A percentile compares a stretch with the other conserved stretches of the same genome.
Evolutionary conservation across 2,797 vertebrate species (phyloP).

Genomic region (Hippoglossus hippoglossus): DNA sequence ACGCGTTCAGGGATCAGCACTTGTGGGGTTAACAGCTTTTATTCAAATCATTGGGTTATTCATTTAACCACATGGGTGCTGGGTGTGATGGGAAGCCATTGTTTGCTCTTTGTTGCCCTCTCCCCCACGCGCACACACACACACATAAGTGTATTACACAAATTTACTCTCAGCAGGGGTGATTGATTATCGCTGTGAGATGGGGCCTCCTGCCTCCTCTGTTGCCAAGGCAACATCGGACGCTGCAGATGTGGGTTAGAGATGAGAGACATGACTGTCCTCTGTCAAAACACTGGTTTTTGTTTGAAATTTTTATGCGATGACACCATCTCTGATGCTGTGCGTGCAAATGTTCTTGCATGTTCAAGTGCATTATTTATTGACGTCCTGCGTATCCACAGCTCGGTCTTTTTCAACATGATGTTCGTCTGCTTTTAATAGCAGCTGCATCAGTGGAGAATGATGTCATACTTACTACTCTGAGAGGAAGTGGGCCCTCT

Average conservation of each 20-base stretch:
- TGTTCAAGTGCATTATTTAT: slow-evolving; percentile 58
- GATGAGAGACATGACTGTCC: slow-evolving; percentile 39
- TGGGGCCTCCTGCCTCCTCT: slow-evolving; percentile 52
- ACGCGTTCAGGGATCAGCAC: slow-evolving; percentile 60
- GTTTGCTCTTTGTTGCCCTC: slow-evolving; percentile 58
- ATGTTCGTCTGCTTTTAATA: slow-evolving; percentile 17
- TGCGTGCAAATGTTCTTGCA: slow-evolving; percentile 13
- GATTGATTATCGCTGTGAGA: slow-evolving; percentile 74
- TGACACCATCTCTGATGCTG: slow-evolving; percentile 37
- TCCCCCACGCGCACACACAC: slow-evolving; percentile 21
- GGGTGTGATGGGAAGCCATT: slow-evolving; percentile 57
- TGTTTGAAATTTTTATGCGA: slow-evolving; percentile 53
- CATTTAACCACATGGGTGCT: slow-evolving; percentile 50
- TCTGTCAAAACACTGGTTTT: slow-evolving; percentile 21
- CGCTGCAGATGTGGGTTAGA: slow-evolving; percentile 64
- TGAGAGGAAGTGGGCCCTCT: background rate
- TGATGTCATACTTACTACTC: background rate
- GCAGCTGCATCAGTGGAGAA: slow-evolving; percentile 4
- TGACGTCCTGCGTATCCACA: slow-evolving; percentile 8
- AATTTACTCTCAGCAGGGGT: slow-evolving; percentile 69
- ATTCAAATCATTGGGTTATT: slow-evolving; percentile 62
- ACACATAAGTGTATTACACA: slow-evolving; percentile 49
- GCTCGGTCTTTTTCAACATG: slow-evolving; percentile 6
- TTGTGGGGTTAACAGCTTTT: slow-evolving; percentile 72
- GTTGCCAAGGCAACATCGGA: slow-evolving; percentile 76